Base-by-base conservation (phyloP, 2,113 vertebrate genomes). In the Cathartes aura region DNA sequence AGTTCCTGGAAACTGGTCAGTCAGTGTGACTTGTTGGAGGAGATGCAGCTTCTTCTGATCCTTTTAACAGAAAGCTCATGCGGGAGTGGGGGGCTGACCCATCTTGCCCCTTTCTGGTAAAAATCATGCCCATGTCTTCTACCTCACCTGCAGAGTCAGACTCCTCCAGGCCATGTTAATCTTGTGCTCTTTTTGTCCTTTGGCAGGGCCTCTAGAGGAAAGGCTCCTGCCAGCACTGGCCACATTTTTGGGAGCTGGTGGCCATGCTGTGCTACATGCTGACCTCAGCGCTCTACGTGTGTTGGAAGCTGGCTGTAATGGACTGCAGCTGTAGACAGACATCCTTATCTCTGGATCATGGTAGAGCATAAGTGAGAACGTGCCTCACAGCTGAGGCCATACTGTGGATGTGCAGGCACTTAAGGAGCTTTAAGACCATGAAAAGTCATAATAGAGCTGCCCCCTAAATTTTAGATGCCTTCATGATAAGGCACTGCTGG, bases 11-110 rank as follows among this genome's bases (percentile, higher is more conserved):
- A 53, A 64, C 8, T 15, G 11, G 8, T 50, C 78, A 47, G 20
- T 29, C 12, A 74, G 27, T 15, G 45, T 34, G 24, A 40, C 36
- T 52, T 78, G 29, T 29, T 76, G 40, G n/a, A 82, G 24, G 30
- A 90, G 12, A 53, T 38, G 32, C 27, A 42, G 18, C 22, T 90
- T 71, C n/a, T 62, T 63, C 10, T 34, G 38, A 16, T 74, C 48
- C 42, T 63, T 89, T 38, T 60, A 74, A 62, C 6, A 56, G 86
- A 43, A 68, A 89, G 15, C 16, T 81, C 36, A 50, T 11, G n/a
- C 0, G 0, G 38, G 17, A 70, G 17, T 4, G 1, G 5, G 27
- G 19, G 18, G 12, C 9, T 81, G 36, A 90, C 12, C 34, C 29
- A 27, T n/a, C 18, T 70, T 71, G 15, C 18, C 20, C 38, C 26